Base-by-base conservation (phyloP, 2,797 vertebrate species). In the Poecilia velifera region DNA sequence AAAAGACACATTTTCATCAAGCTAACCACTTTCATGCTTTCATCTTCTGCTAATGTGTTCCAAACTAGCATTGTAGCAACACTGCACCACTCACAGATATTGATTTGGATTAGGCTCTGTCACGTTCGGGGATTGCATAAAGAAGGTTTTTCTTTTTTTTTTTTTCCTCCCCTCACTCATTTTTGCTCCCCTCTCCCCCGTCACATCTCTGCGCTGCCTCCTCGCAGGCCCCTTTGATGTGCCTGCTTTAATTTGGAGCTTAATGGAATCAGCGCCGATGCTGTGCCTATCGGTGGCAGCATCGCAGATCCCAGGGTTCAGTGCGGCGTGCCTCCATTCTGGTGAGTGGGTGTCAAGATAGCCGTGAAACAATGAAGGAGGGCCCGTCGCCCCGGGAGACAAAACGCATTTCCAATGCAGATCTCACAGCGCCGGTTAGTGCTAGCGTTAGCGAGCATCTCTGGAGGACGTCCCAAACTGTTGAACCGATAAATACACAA, bases 231-330 rank as follows among this genome's bases (percentile, higher is more conserved):
- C 25, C 94, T 96, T 95, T 96, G 95, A 95, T 95, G 94, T 96
- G 94, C 90, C 92, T 90, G 90, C 92, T 95, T 96, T 96, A 95
- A 96, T 96, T 96, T 95, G 91, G 91, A 94, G 94, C 93, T 95
- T 95, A 95, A 96, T 95, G 93, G 93, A 95, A 95, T 96, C 94
- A 93, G 92, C 89, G 88, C 89, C 87, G 91, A 91, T 90, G 91
- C 94, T 90, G 91, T 86, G 88, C 92, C 93, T 95, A 96, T 96
- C 94, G 84, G 91, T 93, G 90, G 90, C 93, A 93, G 92, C 91
- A 95, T 96, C 95, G 82, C 92, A 95, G 93, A 95, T 94, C 94
- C 93, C 89, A 91, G 88, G 89, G 91, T 94, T 94, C 93, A 93
- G 85, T 92, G 93, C 93, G 82, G 88, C 88, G 77, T 93, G 93